phyloP scores from a whole-genome alignment of 1,140 invertebrate genomes.

The Forficula auricularia region DNA sequence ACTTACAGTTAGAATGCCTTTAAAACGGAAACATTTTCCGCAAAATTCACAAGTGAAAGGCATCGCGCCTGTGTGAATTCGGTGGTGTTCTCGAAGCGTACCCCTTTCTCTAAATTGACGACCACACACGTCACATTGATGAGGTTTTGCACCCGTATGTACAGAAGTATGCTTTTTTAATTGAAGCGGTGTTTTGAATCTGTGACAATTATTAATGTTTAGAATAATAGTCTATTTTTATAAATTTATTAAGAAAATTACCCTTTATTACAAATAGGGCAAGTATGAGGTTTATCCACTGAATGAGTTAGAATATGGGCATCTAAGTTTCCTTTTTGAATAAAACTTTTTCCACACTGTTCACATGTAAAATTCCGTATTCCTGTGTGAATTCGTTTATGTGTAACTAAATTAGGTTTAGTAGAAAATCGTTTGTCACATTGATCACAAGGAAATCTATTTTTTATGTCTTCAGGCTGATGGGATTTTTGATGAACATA shows the following conservation, averaged over 20 bases:
- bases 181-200: constrained; percentile 34
- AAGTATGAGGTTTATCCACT: constrained; percentile 33
- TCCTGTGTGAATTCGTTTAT: constrained; percentile 36
- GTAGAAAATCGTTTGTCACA: constrained; percentile 35
- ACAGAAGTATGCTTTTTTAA: constrained; percentile 38
- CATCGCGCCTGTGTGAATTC: constrained; percentile 71
- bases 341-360: constrained; percentile 40
- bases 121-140: constrained; percentile 55
- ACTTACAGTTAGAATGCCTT: constrained; percentile 40
- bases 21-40: constrained; percentile 50
- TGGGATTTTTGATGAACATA: constrained; percentile 34
- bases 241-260: constrained; percentile 15
- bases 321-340: constrained; percentile 39
- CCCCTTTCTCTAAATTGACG: constrained; percentile 46
- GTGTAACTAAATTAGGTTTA: constrained; percentile 37
- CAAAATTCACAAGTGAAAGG: constrained; percentile 57
- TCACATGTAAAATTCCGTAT: constrained; percentile 36
- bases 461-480: constrained; percentile 34
- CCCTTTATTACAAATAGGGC: constrained; percentile 28
- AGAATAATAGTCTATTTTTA: no score
- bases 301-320: constrained; percentile 39
- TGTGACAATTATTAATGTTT: constrained; percentile 1
- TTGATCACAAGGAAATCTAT: constrained; percentile 34
- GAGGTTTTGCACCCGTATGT: constrained; percentile 51
- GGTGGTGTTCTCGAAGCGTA: constrained; percentile 38